Conservation (phyloP, 2,113 vertebrate genomes). For the Meleagris gallopavo region DNA sequence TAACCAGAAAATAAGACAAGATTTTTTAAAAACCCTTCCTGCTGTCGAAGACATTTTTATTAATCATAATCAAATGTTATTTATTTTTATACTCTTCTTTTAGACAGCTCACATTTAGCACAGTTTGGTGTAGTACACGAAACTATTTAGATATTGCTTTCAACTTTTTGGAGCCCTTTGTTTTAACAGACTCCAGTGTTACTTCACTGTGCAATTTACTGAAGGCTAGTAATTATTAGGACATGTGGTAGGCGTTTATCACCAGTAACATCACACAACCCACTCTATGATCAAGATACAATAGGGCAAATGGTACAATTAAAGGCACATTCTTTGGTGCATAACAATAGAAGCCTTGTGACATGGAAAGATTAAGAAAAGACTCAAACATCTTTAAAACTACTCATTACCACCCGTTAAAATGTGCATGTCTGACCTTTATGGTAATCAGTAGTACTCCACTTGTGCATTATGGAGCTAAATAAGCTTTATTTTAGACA, state of each 20-base stretch:
- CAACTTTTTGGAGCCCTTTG: constrained; percentile 73
- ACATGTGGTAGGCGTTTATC: constrained; percentile 78
- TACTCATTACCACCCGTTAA: constrained; percentile 84
- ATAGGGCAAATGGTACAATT: constrained; percentile 85
- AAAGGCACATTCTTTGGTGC: constrained; percentile 81
- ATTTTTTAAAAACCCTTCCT: background rate
- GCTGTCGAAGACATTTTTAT: constrained; percentile 3
- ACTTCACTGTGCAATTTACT: constrained; percentile 73
- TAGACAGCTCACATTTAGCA: constrained; percentile 20
- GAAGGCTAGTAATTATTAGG: constrained; percentile 83
- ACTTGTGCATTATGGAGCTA: constrained; percentile 69
- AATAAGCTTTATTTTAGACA: constrained; percentile 80
- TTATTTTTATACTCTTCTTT: constrained; percentile 32
- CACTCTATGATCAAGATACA: constrained; percentile 80
- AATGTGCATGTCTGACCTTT: constrained; percentile 85
- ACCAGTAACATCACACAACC: constrained; percentile 74
- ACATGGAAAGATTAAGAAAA: constrained; percentile 84
- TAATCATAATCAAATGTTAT: constrained; percentile 26
- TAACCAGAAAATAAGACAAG: background rate
- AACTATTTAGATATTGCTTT: constrained; percentile 71
- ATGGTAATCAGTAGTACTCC: constrained; percentile 81
- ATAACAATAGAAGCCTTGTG: constrained; percentile 84
- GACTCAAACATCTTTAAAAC: constrained; percentile 84
- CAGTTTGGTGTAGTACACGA: constrained; percentile 39
- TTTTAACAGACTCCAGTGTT: constrained; percentile 73